A percentile compares a stretch with the other conserved stretches of the same genome.
Evolutionary conservation across 2,888 invertebrate species (phyloP).

Genomic region (Brenthis daphne): DNA sequence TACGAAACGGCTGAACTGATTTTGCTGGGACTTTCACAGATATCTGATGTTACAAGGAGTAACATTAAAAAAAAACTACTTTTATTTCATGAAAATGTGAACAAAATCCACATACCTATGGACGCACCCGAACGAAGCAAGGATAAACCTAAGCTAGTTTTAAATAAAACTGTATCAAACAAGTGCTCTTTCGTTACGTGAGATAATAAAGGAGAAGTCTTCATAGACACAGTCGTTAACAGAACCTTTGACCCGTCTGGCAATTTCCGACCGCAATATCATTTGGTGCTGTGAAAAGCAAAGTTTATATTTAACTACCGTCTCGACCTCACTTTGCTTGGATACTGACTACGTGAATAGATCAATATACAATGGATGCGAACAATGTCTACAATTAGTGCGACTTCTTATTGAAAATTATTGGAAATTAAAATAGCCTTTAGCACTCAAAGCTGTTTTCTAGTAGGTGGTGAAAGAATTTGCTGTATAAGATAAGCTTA

Average conservation of each 20-base stretch:
- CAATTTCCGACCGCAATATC: constrained; percentile 13
- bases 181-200: constrained; percentile 1
- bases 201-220: constrained; percentile 11
- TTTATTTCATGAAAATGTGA: too few species aligned
- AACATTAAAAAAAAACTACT: too few species aligned
- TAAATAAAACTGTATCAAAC: not conserved
- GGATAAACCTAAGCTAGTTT: not conserved
- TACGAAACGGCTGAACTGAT: too few species aligned
- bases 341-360: not conserved
- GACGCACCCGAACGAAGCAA: not conserved
- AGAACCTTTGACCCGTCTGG: constrained; percentile 11
- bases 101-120: too few species aligned
- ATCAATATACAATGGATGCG: not conserved
- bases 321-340: not conserved
- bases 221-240: constrained; percentile 8
- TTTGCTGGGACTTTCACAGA: too few species aligned
- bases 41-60: too few species aligned
- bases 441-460: too few species aligned
- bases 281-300: not conserved
- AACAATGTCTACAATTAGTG: too few species aligned
- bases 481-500: too few species aligned
- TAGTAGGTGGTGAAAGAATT: too few species aligned
- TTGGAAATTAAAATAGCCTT: too few species aligned
- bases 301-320: not conserved
- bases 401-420: too few species aligned